Conservation (phyloP, 2,888 invertebrate species). For the Achlya flavicornis region DNA sequence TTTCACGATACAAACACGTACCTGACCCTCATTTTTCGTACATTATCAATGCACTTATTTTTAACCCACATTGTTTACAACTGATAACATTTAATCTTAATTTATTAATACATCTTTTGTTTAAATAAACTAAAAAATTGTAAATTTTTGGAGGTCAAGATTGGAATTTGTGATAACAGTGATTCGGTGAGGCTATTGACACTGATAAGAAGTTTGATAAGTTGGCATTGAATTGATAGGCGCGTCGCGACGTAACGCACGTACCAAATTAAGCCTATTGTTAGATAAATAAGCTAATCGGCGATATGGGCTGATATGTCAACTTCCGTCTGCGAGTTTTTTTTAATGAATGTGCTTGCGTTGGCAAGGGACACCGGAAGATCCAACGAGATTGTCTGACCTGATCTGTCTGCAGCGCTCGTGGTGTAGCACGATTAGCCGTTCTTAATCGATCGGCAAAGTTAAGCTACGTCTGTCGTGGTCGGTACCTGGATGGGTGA, state of each 20-base stretch:
- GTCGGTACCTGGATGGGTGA: too few species aligned
- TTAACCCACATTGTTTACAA: not conserved
- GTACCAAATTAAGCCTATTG: not conserved
- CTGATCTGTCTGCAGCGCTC: too few species aligned
- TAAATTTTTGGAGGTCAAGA: conserved; percentile 9
- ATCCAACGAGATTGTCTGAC: too few species aligned
- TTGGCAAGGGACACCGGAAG: too few species aligned
- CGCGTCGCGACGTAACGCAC: not conserved
- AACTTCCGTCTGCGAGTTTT: too few species aligned
- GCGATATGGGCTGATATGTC: not conserved
- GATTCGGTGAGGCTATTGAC: conserved; percentile 12
- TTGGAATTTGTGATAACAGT: not conserved
- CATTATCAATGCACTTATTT: not conserved
- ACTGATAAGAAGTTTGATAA: not conserved
- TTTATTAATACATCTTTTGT: not conserved
- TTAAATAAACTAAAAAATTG: conserved; percentile 2
- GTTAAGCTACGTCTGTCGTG: too few species aligned
- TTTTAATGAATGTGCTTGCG: too few species aligned
- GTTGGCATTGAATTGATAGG: not conserved
- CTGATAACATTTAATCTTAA: not conserved
- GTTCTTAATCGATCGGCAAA: too few species aligned
- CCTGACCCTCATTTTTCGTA: not conserved
- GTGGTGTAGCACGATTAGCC: too few species aligned
- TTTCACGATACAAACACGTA: not conserved
- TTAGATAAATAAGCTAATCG: not conserved